phyloP scores from a whole-genome alignment of 2,888 invertebrate genomes.

The Heterodera filipjevi region DNA sequence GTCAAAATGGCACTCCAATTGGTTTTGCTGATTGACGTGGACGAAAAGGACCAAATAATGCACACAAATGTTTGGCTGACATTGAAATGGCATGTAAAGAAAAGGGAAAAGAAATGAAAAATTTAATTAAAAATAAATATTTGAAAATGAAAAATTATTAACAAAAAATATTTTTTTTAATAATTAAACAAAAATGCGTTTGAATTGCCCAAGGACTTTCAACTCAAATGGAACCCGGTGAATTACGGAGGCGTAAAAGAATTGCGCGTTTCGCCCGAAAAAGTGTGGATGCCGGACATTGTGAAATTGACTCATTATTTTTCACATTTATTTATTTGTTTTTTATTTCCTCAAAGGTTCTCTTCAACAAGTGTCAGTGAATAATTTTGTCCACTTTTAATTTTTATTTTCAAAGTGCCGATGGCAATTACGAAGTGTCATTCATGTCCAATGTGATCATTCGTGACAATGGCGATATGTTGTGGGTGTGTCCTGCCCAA shows the following conservation, averaged over 20 bases:
- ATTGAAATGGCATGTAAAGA: slow-evolving; percentile 57
- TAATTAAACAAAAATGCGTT: slow-evolving; percentile 25
- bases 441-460: slow-evolving; percentile 98
- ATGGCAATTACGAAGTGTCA: slow-evolving; percentile 96
- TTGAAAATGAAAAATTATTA: neutral
- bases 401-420: slow-evolving; percentile 76
- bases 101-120: too few species aligned
- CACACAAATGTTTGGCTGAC: slow-evolving; percentile 69
- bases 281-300: slow-evolving; percentile 67
- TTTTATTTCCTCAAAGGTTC: neutral
- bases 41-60: slow-evolving; percentile 59
- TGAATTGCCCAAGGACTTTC: slow-evolving; percentile 63
- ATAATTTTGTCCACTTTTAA: slow-evolving; percentile 20
- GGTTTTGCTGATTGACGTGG: slow-evolving; percentile 69
- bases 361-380: slow-evolving; percentile 66
- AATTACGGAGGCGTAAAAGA: slow-evolving; percentile 64
- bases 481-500: slow-evolving; percentile 78
- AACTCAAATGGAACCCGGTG: slow-evolving; percentile 64
- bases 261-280: slow-evolving; percentile 68
- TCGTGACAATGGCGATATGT: slow-evolving; percentile 82
- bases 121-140: too few species aligned
- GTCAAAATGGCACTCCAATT: slow-evolving; percentile 62
- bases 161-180: slow-evolving; percentile 24
- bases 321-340: neutral
- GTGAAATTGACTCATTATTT: slow-evolving; percentile 39